These are phyloP conservation scores for Ochropacha duplaris DNA, from an alignment of 2,888 invertebrate species.

Conservation along the genomic window DNA sequence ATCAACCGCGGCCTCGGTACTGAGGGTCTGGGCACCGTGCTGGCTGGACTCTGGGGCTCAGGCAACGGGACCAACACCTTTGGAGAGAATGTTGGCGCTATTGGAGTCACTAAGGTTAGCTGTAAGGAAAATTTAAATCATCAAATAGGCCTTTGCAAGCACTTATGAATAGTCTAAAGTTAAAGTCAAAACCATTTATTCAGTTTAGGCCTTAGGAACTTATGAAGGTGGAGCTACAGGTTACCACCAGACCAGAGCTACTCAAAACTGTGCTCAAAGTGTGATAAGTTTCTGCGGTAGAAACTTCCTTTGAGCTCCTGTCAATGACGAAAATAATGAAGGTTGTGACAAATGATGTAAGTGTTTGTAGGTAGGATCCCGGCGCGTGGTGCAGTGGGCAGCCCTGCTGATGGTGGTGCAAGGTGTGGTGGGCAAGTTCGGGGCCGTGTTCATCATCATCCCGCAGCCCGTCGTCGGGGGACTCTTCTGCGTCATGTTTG, in stretches of 20 bases:
- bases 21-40: conserved; percentile 92
- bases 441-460: conserved; percentile 90
- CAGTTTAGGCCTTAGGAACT: too few relatives aligned
- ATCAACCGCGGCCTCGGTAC: conserved; percentile 93
- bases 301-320: too few relatives aligned
- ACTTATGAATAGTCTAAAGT: too few relatives aligned
- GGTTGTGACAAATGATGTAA: too few relatives aligned
- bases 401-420: conserved; percentile 88
- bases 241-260: too few relatives aligned
- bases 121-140: not conserved
- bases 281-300: too few relatives aligned
- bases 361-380: conserved; percentile 85
- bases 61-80: conserved; percentile 95
- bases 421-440: conserved; percentile 89
- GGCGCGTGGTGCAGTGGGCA: conserved; percentile 90
- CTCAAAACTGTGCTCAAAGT: too few relatives aligned
- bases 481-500: conserved; percentile 92
- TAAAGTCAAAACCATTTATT: too few relatives aligned
- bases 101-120: conserved; percentile 91
- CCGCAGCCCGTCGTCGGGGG: conserved; percentile 92
- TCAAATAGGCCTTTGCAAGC: too few relatives aligned
- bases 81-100: conserved; percentile 95
- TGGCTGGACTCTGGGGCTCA: conserved; percentile 93
- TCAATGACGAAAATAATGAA: too few relatives aligned
- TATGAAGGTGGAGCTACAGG: too few relatives aligned